Percentiles rank a stretch among this genome's conserved stretches.
These are phyloP conservation scores for Pithys albifrons DNA, from an alignment of 2,113 vertebrate species.

Conservation along the genomic window DNA sequence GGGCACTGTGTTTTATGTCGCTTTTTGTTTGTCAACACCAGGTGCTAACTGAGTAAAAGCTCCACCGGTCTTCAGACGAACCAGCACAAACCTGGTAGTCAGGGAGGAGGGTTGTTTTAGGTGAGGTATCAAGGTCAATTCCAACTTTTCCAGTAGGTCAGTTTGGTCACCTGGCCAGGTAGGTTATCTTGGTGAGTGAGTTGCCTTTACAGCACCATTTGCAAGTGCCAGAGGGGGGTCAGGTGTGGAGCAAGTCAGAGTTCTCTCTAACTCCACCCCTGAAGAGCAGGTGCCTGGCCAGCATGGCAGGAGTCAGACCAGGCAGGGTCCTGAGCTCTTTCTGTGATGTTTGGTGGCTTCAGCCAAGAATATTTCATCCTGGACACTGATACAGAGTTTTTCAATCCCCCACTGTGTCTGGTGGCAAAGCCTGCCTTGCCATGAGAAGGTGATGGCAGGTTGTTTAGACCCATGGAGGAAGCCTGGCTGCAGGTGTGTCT, in stretches of 20 bases:
- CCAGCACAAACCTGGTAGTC: background rate
- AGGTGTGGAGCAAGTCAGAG: background rate
- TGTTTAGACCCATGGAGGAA: too few relatives aligned
- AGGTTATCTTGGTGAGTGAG: rapidly evolving
- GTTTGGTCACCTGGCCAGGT: background rate
- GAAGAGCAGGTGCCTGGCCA: too few relatives aligned
- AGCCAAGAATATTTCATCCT: background rate
- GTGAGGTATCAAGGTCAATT: background rate
- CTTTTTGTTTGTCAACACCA: background rate
- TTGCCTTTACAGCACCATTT: background rate
- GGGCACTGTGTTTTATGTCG: background rate
- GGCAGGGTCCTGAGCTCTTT: rapidly evolving
- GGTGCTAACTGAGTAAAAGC: background rate
- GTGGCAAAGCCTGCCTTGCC: background rate
- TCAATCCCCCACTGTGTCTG: background rate
- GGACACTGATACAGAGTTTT: background rate
- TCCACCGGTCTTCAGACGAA: background rate
- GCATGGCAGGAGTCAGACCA: too few relatives aligned
- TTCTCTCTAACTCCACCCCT: background rate
- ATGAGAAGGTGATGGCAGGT: background rate
- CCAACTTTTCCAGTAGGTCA: background rate
- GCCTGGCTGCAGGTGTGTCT: background rate
- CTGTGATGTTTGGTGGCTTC: background rate
- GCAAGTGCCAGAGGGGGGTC: background rate
- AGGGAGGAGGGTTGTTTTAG: background rate